Evolutionary conservation across 2,888 invertebrate species (phyloP), one percentile per base, ranked within the genome.

Genomic region (Magallana nippona): DNA sequence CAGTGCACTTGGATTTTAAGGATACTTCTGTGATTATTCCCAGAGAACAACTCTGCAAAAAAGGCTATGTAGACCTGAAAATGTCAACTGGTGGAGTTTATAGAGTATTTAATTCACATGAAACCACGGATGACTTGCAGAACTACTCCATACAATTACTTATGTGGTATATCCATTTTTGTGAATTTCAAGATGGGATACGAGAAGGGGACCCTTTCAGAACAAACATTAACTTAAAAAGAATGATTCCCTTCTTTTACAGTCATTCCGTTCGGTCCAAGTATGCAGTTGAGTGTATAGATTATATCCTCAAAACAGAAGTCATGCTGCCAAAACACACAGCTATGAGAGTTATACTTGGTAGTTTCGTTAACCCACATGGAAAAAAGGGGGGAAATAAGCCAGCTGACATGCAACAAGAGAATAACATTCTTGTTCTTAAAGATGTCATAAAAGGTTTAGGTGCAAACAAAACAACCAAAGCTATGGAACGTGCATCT

Each of bases 381-480:
- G 27, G 27, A 27, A 27, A 27, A 2, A 27, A 27, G 27, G 27
- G 27, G 27, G 27, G 27, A 27, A 27, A 27, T 27, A 27, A 27
- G 27, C 27, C 27, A 27, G 27, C 27, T 27, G 27, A 27, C 27
- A 27, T 86, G 55, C 77, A 85, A 22, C 84, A 87, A 44, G 86
- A 87, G 83, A 86, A 86, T 32, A 32, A 85, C 19, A 83, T 86
- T 0, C 82, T 82, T 19, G 58, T 60, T 13, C 55, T 85, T 3
- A 83, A 81, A 77, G 79, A 81, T 56, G 57, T 87, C 8, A 62
- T 86, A 11, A 80, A 58, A 77, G 71, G 81, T 22, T 71, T 87
- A n/a, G 84, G 87, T 22, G 62, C 87, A 2, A 87, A 86, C 58
- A 85, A 86, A 81, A 85, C 84, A 10, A 85, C 85, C 81, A 58